These are phyloP conservation scores for Ennomos fuscantarius DNA, from an alignment of 2,888 invertebrate species.

Conservation along the genomic window DNA sequence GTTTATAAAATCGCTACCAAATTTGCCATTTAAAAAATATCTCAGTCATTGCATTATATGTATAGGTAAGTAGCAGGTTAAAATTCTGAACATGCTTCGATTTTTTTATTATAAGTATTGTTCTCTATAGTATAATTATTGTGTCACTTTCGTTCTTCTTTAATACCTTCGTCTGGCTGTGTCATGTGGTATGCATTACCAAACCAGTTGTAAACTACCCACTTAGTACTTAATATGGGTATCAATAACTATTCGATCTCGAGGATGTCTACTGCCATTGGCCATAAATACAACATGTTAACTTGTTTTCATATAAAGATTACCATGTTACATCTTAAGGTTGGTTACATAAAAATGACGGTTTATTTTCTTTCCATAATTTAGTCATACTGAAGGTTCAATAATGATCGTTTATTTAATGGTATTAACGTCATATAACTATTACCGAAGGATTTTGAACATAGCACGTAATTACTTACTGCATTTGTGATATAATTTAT, in stretches of 20 bases:
- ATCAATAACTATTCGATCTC: conserved; percentile 18
- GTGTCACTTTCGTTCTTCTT: too few species aligned
- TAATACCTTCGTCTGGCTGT: too few species aligned
- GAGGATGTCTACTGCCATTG: conserved; percentile 42
- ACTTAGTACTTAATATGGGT: neutral
- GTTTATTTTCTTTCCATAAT: conserved; percentile 55
- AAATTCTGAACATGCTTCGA: too few species aligned
- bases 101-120: too few species aligned
- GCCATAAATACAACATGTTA: conserved; percentile 55
- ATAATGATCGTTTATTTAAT: conserved; percentile 13
- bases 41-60: too few species aligned
- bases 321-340: conserved; percentile 52
- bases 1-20: too few species aligned
- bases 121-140: too few species aligned
- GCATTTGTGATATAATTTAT: conserved; percentile 7
- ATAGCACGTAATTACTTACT: conserved; percentile 10
- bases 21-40: too few species aligned
- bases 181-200: too few species aligned
- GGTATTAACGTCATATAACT: conserved; percentile 16
- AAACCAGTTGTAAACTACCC: neutral
- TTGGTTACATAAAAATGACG: conserved; percentile 44
- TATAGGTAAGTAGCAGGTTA: too few species aligned
- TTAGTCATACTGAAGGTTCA: conserved; percentile 40
- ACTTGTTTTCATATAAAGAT: conserved; percentile 53
- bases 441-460: conserved; percentile 29